phyloP scores from a whole-genome alignment of 2,888 invertebrate species.

The Acanthosepion esculentum region DNA sequence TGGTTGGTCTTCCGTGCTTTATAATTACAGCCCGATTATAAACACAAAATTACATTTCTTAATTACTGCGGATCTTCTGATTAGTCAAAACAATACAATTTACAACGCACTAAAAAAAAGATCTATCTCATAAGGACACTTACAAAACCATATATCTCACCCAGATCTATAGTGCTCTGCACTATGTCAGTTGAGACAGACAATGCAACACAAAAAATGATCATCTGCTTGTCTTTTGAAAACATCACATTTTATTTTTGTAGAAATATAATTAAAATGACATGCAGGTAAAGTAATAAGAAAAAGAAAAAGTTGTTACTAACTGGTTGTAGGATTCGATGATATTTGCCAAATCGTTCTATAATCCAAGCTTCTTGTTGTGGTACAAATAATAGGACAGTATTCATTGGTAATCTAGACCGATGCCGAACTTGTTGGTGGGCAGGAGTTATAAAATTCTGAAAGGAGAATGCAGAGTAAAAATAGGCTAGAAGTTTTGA shows the following conservation, averaged over 20 bases:
- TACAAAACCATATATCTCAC: too few relatives aligned
- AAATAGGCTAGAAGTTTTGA: neutral
- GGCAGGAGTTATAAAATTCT: constrained; percentile 53
- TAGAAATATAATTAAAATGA: neutral
- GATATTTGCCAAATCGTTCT: constrained; percentile 98
- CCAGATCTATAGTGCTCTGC: too few relatives aligned
- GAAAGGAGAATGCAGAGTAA: constrained; percentile 49
- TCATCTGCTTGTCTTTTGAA: neutral
- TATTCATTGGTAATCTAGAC: constrained; percentile 81
- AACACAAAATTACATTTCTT: too few relatives aligned
- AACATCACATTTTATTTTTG: neutral
- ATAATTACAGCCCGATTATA: too few relatives aligned
- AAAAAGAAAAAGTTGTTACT: constrained; percentile 54
- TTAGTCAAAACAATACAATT: too few relatives aligned
- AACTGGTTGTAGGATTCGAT: constrained; percentile 90
- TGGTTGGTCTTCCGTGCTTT: too few relatives aligned
- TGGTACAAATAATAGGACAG: constrained; percentile 94
- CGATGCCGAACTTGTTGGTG: constrained; percentile 59
- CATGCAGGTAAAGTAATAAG: neutral
- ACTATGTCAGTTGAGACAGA: too few relatives aligned
- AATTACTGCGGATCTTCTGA: too few relatives aligned
- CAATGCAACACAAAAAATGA: neutral
- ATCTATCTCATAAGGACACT: too few relatives aligned
- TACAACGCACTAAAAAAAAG: too few relatives aligned
- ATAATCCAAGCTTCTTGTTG: constrained; percentile 95